phyloP scores from a whole-genome alignment of 1,140 invertebrate species.

The Heliconius eleuchia region DNA sequence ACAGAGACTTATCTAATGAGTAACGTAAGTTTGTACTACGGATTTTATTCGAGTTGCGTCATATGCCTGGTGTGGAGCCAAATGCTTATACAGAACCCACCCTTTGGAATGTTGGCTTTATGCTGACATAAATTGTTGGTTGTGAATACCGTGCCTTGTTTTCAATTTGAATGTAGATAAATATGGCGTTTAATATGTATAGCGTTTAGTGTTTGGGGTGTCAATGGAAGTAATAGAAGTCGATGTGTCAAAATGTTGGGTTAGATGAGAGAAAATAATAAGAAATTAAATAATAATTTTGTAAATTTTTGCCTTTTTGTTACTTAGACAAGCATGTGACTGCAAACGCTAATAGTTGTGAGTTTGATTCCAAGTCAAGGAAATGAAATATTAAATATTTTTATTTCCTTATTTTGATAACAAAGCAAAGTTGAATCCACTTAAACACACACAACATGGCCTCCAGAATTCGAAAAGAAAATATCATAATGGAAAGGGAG shows the following conservation, averaged over 20 bases:
- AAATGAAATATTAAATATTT: no score
- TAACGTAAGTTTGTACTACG: conserved; percentile 29
- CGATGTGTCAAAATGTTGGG: background rate
- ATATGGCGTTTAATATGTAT: conserved; percentile 13
- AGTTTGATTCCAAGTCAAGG: no score
- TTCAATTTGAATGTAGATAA: conserved; percentile 27
- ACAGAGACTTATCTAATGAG: conserved; percentile 30
- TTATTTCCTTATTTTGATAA: no score
- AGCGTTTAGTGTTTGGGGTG: background rate
- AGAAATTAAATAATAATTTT: no score
- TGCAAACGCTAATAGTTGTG: no score
- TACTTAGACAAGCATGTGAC: no score
- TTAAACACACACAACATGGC: no score
- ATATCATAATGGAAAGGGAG: no score
- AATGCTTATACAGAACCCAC: conserved; percentile 24
- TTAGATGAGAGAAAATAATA: no score
- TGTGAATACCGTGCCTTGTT: conserved; percentile 27
- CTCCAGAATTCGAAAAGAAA: no score
- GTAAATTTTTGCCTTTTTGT: no score
- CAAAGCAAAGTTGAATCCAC: no score
- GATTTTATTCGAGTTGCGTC: conserved; percentile 27
- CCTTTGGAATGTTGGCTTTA: conserved; percentile 31
- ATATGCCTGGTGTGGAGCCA: conserved; percentile 29
- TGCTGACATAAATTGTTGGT: conserved; percentile 26
- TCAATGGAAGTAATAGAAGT: background rate